Base-by-base conservation (phyloP, 2,888 invertebrate species). In the Rotaria magnacalcarata region DNA sequence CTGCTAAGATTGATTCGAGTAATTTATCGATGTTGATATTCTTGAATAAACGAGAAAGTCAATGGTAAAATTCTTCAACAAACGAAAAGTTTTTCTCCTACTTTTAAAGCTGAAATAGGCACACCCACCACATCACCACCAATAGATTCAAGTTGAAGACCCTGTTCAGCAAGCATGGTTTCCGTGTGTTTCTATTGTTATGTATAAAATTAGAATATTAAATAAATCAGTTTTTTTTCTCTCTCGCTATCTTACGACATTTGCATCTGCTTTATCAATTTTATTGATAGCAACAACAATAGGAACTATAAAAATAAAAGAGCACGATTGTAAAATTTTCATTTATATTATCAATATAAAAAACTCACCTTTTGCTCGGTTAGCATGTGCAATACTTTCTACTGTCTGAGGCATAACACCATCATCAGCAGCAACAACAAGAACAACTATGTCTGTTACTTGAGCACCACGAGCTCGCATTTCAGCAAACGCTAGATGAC, bases 371-470 rank as follows among this genome's bases (percentile, higher is more conserved):
- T 93, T 92, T 0, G 95, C 94, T 88, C 94, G 93, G 89, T 93
- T 93, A 0, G 96, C 96, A 94, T 96, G 94, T 88, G 93, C 91
- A 52, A 99, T 94, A 52, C 96, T 96, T 92, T 99, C 96, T 2
- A 94, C 90, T 0, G 99, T 99, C 92, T 99, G 99, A 87, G 96
- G 95, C 96, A 97, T 98, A 80, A 98, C 97, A 7, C 99, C 97
- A 92, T 99, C 99, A 91, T 99, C 98, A 0, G 97, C 98, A 2
- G 99, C 99, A 50, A 99, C 97, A 24, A 91, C 91, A 86, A 98
- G 92, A 87, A 97, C 94, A 85, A 97, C 95, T 86, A 98, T 94
- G 91, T 99, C 99, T 0, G 99, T 98, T n/a, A 94, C 94, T 89
- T 93, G 92, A 0, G 98, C 97, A n/a, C 99, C 99, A 85, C 98